phyloP scores from a whole-genome alignment of 1,140 invertebrate species.

The Papilio polytes region DNA sequence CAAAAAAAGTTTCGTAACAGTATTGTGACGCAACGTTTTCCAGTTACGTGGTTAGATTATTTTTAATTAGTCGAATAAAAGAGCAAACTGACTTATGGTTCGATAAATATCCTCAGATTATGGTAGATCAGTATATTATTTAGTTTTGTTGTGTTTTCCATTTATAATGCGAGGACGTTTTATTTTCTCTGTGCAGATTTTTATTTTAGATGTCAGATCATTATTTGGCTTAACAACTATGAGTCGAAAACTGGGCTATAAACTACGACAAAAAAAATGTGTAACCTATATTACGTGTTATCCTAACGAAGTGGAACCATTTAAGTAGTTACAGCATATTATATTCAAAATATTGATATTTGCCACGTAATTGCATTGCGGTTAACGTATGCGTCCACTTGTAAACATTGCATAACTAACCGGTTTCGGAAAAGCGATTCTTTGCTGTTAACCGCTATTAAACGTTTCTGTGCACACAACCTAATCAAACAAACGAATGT shows the following conservation, averaged over 20 bases:
- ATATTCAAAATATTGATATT: not conserved
- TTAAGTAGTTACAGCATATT: not conserved
- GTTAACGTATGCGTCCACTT: not conserved
- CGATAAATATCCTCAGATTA: not conserved
- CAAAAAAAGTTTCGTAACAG: conserved; percentile 1
- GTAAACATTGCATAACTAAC: conserved; percentile 21
- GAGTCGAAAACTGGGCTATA: too few relatives aligned
- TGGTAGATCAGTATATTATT: not conserved
- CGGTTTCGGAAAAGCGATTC: conserved; percentile 9
- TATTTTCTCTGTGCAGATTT: too few relatives aligned
- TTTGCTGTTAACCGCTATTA: not conserved
- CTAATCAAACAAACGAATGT: not conserved
- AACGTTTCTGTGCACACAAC: conserved; percentile 1
- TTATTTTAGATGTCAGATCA: too few relatives aligned
- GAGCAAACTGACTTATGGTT: not conserved
- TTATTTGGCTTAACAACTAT: too few relatives aligned
- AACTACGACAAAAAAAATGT: too few relatives aligned
- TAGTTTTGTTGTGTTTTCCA: not conserved
- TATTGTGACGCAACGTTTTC: not conserved
- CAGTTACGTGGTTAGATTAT: not conserved
- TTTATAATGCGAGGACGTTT: too few relatives aligned
- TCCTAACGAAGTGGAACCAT: not conserved
- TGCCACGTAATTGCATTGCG: not conserved
- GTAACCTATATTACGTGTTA: too few relatives aligned
- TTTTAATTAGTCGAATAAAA: not conserved